Conservation (phyloP, 1,140 invertebrate species). For the Mamestra configurata region DNA sequence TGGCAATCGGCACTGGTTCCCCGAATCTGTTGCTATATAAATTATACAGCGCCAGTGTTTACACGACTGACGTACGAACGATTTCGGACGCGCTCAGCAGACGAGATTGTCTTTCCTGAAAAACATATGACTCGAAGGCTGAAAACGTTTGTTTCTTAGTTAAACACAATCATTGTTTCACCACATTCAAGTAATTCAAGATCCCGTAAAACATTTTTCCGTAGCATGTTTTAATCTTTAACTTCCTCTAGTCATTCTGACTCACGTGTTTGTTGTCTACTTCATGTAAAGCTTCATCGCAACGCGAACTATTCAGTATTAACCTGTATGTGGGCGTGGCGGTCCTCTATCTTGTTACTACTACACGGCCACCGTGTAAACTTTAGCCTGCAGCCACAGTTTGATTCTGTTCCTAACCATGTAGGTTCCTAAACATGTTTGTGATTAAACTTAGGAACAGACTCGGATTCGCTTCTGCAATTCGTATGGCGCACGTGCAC, state of each 20-base stretch:
- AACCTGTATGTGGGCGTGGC: slow-evolving; percentile 21
- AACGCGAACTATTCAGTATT: not conserved
- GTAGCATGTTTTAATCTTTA: not conserved
- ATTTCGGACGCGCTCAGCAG: slow-evolving; percentile 11
- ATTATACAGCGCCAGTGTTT: slow-evolving; percentile 36
- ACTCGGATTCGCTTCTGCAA: slow-evolving; percentile 16
- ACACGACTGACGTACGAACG: slow-evolving; percentile 36
- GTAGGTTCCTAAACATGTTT: slow-evolving; percentile 9
- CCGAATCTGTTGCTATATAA: slow-evolving; percentile 42
- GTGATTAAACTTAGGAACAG: slow-evolving; percentile 32
- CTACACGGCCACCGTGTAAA: slow-evolving; percentile 27
- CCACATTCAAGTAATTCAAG: not conserved
- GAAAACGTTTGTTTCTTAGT: slow-evolving; percentile 6
- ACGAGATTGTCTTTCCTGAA: slow-evolving; percentile 29
- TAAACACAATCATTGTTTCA: not conserved
- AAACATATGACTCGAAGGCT: not conserved
- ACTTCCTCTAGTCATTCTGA: not conserved
- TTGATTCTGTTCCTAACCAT: slow-evolving; percentile 41
- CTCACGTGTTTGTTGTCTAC: slow-evolving; percentile 20
- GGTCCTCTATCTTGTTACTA: slow-evolving; percentile 16
- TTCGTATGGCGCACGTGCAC: slow-evolving; percentile 30
- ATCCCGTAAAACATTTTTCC: not conserved
- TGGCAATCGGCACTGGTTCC: slow-evolving; percentile 70
- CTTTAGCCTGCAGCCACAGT: slow-evolving; percentile 10
- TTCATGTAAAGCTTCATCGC: slow-evolving; percentile 15